phyloP scores from a whole-genome alignment of 2,113 vertebrate genomes.

The Chrysemys picta region DNA sequence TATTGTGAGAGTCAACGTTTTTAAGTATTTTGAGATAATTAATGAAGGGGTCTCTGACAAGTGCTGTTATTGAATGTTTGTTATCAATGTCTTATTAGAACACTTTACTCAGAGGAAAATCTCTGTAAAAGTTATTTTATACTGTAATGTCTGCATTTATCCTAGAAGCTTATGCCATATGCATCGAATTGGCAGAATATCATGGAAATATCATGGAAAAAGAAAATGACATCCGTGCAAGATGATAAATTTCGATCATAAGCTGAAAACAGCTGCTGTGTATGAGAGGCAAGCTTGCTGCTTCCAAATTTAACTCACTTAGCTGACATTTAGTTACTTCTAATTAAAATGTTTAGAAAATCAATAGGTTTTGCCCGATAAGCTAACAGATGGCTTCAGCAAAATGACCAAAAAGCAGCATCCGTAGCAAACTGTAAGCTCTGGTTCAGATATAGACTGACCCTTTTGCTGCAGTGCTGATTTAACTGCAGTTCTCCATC shows the following conservation, averaged over 20 bases:
- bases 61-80: accelerated
- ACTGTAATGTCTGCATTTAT: accelerated
- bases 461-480: accelerated
- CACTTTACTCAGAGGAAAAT: background rate
- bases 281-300: conserved; percentile 32
- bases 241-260: conserved; percentile 42
- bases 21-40: accelerated
- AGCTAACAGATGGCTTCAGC: conserved; percentile 75
- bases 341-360: conserved; percentile 76
- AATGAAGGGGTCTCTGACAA: accelerated
- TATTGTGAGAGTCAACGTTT: accelerated
- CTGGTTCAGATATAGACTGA: background rate
- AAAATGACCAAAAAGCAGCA: conserved; percentile 53
- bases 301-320: conserved; percentile 72
- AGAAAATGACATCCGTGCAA: conserved; percentile 54
- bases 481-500: accelerated
- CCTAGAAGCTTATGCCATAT: background rate
- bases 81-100: background rate
- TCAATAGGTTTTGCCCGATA: conserved; percentile 66
- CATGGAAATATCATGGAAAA: background rate
- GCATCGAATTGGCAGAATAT: conserved; percentile 34
- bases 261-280: conserved; percentile 70
- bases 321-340: conserved; percentile 68
- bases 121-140: accelerated
- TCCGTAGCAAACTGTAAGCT: background rate